Base-by-base conservation (phyloP, 2,888 invertebrate species). In the Rhodophaea formosa region DNA sequence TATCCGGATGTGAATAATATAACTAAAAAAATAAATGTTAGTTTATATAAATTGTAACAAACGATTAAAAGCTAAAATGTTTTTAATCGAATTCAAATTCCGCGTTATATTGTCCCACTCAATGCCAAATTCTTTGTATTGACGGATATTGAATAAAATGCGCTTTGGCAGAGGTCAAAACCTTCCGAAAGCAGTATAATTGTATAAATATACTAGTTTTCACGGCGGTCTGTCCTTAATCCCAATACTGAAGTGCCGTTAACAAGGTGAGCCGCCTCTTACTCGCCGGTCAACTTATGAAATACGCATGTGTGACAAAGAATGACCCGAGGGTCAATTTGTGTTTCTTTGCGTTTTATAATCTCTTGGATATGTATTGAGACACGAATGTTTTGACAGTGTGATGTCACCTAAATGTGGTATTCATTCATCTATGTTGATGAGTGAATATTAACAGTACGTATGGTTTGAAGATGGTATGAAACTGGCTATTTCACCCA, bases 181-280 rank as follows among this genome's bases (percentile, higher is more conserved):
- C 45, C 35, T 55, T 55, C 54, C 54, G 7, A 55, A 55, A 17
- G 42, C 49, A 42, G 14, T 49, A 16, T 45, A 56, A 39, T 43
- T 56, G 56, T 17, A 42, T 47, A 39, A 35, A 49, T 30, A 35
- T 45, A 42, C 42, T 42, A 29, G 46, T 56, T 57, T 57, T 56
- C 14, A 56, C 45, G 44, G 8, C 53, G 57, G 35, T 73, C 65
- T 65, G 86, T 80, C 88, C 85, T 87, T 86, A 86, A 70, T 80
- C 80, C 71, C 75, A 76, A 82, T 83, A 75, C 64, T 59, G 45
- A 56, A 65, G 70, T 66, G 64, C 62, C 66, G 66, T 60, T 67
- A 72, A 59, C 79, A 77, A 87, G 87, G 87, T 74, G 62, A 84
- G 76, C 86, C 68, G 81, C 86, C 87, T 88, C 72, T 86, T 87